phyloP scores from a whole-genome alignment of 2,113 vertebrate species.

The Varanus komodoensis region DNA sequence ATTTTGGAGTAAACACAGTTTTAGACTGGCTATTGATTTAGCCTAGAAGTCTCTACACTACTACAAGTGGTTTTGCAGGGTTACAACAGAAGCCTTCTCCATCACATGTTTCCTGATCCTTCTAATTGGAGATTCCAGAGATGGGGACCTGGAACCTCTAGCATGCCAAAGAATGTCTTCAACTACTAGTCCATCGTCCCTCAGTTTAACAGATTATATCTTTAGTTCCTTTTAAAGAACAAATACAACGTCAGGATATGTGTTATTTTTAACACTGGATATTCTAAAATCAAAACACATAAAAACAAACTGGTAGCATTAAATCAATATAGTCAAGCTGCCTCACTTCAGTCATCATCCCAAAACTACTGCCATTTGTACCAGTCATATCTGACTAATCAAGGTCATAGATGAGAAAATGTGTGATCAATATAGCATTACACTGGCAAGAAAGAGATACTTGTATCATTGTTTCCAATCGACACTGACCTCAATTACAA shows the following conservation, averaged over 20 bases:
- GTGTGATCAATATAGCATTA: constrained; percentile 48
- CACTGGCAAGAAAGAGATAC: constrained; percentile 23
- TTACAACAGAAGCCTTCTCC: neutral
- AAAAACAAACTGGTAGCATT: constrained; percentile 24
- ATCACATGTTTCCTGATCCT: neutral
- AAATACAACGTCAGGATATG: neutral
- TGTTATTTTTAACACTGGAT: neutral
- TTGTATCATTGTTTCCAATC: constrained; percentile 11
- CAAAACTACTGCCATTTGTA: constrained; percentile 43
- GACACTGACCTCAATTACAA: constrained; percentile 25
- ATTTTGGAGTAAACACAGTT: neutral
- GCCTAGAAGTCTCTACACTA: neutral
- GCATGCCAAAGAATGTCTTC: neutral
- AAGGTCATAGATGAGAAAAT: constrained; percentile 45
- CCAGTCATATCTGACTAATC: constrained; percentile 40
- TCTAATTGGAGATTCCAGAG: neutral
- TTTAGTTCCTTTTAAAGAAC: neutral
- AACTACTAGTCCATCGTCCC: neutral
- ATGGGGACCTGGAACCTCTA: neutral
- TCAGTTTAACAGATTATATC: neutral
- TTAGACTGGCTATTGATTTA: neutral
- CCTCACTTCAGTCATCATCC: constrained; percentile 30
- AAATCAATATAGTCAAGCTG: constrained; percentile 30
- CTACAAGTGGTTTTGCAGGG: neutral
- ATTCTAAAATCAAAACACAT: neutral